phyloP scores from a whole-genome alignment of 2,797 vertebrate genomes.

The Aratinga solstitialis region DNA sequence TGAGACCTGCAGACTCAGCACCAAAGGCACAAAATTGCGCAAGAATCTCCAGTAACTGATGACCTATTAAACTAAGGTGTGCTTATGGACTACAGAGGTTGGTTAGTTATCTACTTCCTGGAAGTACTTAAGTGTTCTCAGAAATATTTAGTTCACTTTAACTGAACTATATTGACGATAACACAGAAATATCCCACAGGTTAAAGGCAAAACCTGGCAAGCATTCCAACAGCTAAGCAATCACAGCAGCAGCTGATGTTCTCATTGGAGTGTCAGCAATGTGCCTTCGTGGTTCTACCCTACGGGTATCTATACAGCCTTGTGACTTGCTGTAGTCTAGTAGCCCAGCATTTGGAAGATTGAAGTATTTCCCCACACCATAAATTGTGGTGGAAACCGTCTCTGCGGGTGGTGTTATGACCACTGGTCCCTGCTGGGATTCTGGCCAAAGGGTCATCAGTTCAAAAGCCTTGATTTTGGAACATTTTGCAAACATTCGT shows the following conservation, averaged over 20 bases:
- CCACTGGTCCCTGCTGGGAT: background rate
- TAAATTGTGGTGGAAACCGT: background rate
- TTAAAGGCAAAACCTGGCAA: background rate
- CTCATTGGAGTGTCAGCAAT: background rate
- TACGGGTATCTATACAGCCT: background rate
- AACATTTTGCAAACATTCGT: background rate
- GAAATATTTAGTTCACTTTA: background rate
- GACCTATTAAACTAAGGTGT: slow-evolving; percentile 18
- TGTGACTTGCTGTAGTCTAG: background rate
- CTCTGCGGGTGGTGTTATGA: background rate
- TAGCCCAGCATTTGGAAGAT: background rate
- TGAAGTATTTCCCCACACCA: background rate
- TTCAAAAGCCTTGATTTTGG: background rate
- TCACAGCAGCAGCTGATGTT: background rate
- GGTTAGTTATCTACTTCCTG: background rate
- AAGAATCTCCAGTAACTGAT: background rate
- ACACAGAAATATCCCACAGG: background rate
- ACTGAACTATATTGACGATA: background rate
- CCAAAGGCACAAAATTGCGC: background rate
- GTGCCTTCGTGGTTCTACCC: background rate
- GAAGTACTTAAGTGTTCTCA: background rate
- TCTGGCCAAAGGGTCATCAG: background rate
- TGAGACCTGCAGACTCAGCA: background rate
- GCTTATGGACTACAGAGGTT: background rate
- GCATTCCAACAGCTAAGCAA: background rate